These are phyloP conservation scores for Noctua fimbriata DNA, from an alignment of 2,888 invertebrate genomes.

Conservation along the genomic window DNA sequence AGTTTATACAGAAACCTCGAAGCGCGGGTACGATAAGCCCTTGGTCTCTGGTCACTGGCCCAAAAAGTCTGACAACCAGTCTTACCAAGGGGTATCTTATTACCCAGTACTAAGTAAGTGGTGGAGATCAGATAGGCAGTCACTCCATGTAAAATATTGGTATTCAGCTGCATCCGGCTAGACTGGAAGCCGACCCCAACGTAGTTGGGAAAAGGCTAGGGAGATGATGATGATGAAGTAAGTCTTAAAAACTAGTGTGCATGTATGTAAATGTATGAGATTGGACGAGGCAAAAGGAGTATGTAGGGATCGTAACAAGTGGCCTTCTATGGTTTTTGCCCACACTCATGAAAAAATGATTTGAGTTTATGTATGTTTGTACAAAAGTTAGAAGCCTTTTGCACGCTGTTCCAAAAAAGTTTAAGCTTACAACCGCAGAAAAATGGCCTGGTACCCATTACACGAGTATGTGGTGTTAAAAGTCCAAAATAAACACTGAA, in stretches of 20 bases:
- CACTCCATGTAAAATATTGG: too few relatives aligned
- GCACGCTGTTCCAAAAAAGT: background rate
- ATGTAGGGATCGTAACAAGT: background rate
- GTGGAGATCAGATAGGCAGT: too few relatives aligned
- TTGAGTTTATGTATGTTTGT: background rate
- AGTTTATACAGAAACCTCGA: too few relatives aligned
- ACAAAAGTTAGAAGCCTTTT: background rate
- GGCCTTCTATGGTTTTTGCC: background rate
- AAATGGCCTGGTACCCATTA: background rate
- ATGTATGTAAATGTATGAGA: background rate
- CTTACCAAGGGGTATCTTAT: too few relatives aligned
- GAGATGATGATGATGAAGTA: too few relatives aligned
- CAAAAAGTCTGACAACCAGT: too few relatives aligned
- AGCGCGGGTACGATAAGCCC: too few relatives aligned
- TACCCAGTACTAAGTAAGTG: too few relatives aligned
- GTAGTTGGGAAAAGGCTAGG: too few relatives aligned
- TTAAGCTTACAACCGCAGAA: background rate
- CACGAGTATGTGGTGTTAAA: background rate
- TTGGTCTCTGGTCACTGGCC: too few relatives aligned
- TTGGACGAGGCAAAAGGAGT: background rate
- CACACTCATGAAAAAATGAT: background rate
- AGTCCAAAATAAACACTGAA: slow-evolving; percentile 26
- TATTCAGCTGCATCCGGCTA: too few relatives aligned
- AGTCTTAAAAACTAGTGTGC: background rate
- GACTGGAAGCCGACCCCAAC: too few relatives aligned